Evolutionary conservation across 2,113 vertebrate species (phyloP).

Genomic region (Prietella phreatophila): DNA sequence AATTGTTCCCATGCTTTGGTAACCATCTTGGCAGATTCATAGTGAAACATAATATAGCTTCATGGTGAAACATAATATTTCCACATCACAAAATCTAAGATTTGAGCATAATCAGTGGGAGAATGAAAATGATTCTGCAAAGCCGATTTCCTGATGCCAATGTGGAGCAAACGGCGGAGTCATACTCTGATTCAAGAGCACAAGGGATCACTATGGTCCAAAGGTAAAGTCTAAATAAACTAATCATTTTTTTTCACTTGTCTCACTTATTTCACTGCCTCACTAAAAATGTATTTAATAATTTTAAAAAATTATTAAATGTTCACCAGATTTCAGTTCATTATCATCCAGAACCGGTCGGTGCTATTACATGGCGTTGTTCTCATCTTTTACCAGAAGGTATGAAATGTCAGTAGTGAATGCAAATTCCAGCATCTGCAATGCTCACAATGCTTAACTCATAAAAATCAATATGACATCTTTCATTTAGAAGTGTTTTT

Average conservation of each 20-base stretch:
- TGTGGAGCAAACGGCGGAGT: slow-evolving; percentile 54
- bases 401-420: slow-evolving; percentile 47
- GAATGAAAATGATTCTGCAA: slow-evolving; percentile 48
- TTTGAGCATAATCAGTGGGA: slow-evolving; percentile 50
- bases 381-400: slow-evolving; percentile 47
- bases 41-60: slow-evolving; percentile 22
- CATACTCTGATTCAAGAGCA: slow-evolving; percentile 56
- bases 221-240: slow-evolving; percentile 58
- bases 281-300: slow-evolving; percentile 45
- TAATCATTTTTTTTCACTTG: slow-evolving; percentile 43
- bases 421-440: slow-evolving; percentile 44
- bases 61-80: slow-evolving; percentile 19
- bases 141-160: slow-evolving; percentile 40
- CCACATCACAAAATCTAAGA: slow-evolving; percentile 35
- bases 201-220: slow-evolving; percentile 51
- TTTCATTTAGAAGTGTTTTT: slow-evolving; percentile 15
- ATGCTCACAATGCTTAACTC: slow-evolving; percentile 36
- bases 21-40: slow-evolving; percentile 34
- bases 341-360: slow-evolving; percentile 28
- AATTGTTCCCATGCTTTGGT: neutral
- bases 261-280: slow-evolving; percentile 32
- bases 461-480: slow-evolving; percentile 37
- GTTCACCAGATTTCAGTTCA: slow-evolving; percentile 44
- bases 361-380: slow-evolving; percentile 22
- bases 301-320: slow-evolving; percentile 32